These are phyloP conservation scores for Zosterops lateralis DNA, from an alignment of 2,113 vertebrate species.

Conservation along the genomic window DNA sequence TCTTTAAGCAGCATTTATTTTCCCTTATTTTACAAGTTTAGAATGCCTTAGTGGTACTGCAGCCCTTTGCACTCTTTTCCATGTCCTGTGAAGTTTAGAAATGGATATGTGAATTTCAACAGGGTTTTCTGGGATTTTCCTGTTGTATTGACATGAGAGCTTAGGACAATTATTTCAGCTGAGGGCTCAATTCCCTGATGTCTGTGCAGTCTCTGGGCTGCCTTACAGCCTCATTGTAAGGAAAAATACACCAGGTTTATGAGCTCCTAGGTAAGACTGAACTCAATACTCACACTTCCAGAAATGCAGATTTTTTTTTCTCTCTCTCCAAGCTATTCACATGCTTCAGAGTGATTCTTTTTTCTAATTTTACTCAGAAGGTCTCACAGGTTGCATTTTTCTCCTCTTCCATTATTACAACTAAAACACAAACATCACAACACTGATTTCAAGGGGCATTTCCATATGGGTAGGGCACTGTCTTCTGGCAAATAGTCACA, in stretches of 20 bases:
- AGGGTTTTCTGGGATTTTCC: background rate
- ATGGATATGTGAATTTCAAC: background rate
- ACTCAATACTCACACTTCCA: background rate
- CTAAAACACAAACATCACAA: background rate
- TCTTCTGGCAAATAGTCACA: background rate
- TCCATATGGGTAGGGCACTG: background rate
- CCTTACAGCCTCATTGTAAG: background rate
- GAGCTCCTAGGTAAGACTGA: background rate
- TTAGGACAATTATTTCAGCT: background rate
- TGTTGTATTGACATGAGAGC: background rate
- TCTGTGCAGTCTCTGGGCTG: background rate
- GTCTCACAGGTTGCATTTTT: background rate
- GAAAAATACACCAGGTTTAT: background rate
- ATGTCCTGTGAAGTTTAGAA: background rate
- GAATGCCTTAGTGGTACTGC: background rate
- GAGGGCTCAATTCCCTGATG: background rate
- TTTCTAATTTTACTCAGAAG: background rate
- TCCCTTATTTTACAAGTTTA: background rate
- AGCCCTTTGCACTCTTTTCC: background rate
- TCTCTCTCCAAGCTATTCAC: background rate
- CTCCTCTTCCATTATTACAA: background rate
- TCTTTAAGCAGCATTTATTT: background rate
- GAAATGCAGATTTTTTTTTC: background rate
- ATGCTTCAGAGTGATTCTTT: background rate
- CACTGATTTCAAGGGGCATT: background rate